These are phyloP conservation scores for Ashinkailepas kermadecensis DNA, from an alignment of 2,888 invertebrate genomes.

Conservation along the genomic window DNA sequence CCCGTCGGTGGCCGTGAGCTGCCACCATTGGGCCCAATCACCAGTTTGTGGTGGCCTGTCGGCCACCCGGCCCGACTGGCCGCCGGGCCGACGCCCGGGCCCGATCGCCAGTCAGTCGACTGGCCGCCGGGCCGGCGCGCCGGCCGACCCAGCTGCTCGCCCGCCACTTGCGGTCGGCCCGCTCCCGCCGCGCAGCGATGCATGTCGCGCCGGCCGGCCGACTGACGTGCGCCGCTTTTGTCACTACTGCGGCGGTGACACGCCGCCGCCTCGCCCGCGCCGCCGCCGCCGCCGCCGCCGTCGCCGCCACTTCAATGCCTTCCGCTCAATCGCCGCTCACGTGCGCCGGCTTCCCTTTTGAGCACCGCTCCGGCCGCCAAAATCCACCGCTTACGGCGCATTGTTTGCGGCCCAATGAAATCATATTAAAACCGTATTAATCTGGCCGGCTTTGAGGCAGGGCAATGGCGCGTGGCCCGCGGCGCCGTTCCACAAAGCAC, in stretches of 20 bases:
- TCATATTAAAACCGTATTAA: constrained; percentile 21
- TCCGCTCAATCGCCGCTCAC: constrained; percentile 11
- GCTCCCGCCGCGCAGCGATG: not conserved
- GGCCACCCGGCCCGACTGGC: too few relatives aligned
- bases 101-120: too few relatives aligned
- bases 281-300: not conserved
- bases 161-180: not conserved
- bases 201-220: not conserved
- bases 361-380: not conserved
- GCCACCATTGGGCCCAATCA: too few relatives aligned
- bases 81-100: too few relatives aligned
- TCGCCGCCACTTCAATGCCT: not conserved
- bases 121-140: not conserved
- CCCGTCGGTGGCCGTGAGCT: too few relatives aligned
- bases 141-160: not conserved
- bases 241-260: not conserved
- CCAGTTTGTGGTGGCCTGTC: too few relatives aligned
- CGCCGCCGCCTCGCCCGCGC: not conserved
- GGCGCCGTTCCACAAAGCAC: not conserved
- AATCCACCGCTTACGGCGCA: constrained; percentile 17
- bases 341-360: not conserved
- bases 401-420: constrained; percentile 15
- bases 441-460: constrained; percentile 6
- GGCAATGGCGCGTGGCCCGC: constrained; percentile 17
- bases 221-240: not conserved